Evolutionary conservation across 2,797 vertebrate species (phyloP), one percentile per base, ranked within the genome.

Genomic region (Sebastes trivittatus): DNA sequence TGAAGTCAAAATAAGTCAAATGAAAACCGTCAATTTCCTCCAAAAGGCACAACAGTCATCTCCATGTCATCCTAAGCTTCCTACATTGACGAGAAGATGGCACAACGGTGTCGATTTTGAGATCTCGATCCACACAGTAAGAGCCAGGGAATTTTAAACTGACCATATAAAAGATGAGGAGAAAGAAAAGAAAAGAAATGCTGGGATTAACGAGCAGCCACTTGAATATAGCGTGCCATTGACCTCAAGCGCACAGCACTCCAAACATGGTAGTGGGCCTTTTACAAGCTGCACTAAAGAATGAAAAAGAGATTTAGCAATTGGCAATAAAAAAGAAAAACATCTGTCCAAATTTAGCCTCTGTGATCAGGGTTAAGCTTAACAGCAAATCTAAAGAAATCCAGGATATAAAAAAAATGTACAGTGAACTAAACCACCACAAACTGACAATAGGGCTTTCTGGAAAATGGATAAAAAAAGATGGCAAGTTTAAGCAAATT

Each of bases 231-330:
- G 18, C 20, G 3, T 16, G 58, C 16, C 54, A 27, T 88, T 87
- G 27, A 85, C 76, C 46, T 75, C 74, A 58, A 80, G 67, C 3
- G 5, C 67, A 59, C 4, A 72, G 55, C 49, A 6, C 83, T 75
- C 83, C 86, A 88, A 83, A 87, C 59, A 84, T 79, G 80, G 86
- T n/a, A 64, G 52, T 13, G 23, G 36, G 29, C 54, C 34, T 68
- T 87, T 82, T 65, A 56, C 3, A 16, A 84, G 76, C 55, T 76
- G 69, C 52, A 49, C n/a, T 38, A 16, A 13, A 75, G 65, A 64
- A 27, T 18, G 10, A 67, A 55, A 74, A 80, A 32, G 65, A 25
- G 8, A 78, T 62, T 23, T 18, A 60, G 38, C 59, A 49, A 55
- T 63, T 0, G 22, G 7, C 2, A 52, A n/a, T 16, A 71, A 63